Base-by-base conservation (phyloP, 2,113 vertebrate genomes). In the Murina feae region DNA sequence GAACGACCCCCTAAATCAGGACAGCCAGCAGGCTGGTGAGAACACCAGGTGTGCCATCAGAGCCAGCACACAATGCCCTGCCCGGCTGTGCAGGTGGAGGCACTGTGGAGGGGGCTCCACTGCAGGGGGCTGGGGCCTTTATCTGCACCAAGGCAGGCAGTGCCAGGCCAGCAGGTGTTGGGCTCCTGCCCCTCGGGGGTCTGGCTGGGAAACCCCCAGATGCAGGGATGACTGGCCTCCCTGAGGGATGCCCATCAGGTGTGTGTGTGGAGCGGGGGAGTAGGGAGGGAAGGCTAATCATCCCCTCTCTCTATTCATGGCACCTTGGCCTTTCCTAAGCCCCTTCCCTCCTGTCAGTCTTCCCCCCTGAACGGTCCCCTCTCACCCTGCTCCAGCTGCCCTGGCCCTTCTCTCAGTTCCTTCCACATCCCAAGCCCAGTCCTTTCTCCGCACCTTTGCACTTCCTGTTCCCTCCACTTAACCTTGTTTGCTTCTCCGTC, bases 1-100 rank as follows among this genome's bases (percentile, higher is more conserved):
- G 86, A 65, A 83, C 1, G 14, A 74, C 95, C 90, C 76, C 95
- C 96, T 98, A 97, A 96, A 97, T 97, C 96, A 97, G 89, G 80
- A 81, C 85, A 53, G 90, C 72, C 81, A 60, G 92, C 91, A 95
- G 95, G 91, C 96, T 47, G 75, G 76, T 20, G 72, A 81, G 66
- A 90, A 81, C 47, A 86, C 92, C 95, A 94, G 92, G 96, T 97
- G 96, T 91, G 90, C 63, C 81, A 12, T 53, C 66, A 37, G 78
- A 84, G 96, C 97, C 90, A 89, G 30, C 42, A 30, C 51, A 96
- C 94, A 92, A 85, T 80, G 69, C 58, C 65, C 49, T 75, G 20
- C 39, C 66, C 0, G 68, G 44, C 65, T 53, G 37, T 69, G 71
- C 96, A 97, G 93, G 93, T 86, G 96, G 96, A 76, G 68, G 42